A percentile compares a stretch with the other conserved stretches of the same genome.
phyloP scores from a whole-genome alignment of 2,113 vertebrate genomes.

The Protomyctophum bolini region DNA sequence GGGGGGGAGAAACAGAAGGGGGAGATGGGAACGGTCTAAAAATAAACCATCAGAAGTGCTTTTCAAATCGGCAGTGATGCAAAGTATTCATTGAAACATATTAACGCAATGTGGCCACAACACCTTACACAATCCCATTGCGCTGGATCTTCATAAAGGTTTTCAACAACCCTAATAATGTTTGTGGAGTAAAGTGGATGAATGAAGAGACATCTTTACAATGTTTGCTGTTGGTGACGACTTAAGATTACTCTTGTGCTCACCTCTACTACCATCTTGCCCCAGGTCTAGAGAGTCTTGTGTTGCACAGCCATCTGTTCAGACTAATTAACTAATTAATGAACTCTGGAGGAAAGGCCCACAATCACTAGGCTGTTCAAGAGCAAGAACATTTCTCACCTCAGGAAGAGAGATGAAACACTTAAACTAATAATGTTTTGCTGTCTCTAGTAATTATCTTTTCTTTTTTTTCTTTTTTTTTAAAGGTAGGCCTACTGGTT shows the following conservation, averaged over 20 bases:
- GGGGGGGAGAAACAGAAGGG: conserved; percentile 57
- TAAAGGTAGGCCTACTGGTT: too few species aligned
- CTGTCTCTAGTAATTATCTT: conserved; percentile 5
- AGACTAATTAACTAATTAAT: conserved; percentile 84
- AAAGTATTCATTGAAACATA: conserved; percentile 71
- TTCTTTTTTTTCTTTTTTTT: conserved; percentile 22
- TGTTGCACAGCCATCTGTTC: conserved; percentile 80
- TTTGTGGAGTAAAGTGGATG: conserved; percentile 49
- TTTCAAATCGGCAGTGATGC: conserved; percentile 75
- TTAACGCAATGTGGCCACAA: conserved; percentile 51
- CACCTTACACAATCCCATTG: conserved; percentile 6
- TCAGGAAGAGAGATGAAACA: conserved; percentile 71
- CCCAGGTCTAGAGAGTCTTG: conserved; percentile 66
- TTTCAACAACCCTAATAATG: conserved; percentile 16
- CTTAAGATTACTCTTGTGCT: conserved; percentile 45
- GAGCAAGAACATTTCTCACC: conserved; percentile 69
- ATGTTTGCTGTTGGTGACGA: conserved; percentile 54
- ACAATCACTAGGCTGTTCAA: conserved; percentile 51
- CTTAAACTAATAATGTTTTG: conserved; percentile 55
- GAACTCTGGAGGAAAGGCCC: conserved; percentile 76
- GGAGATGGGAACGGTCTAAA: conserved; percentile 74
- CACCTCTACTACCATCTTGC: conserved; percentile 69
- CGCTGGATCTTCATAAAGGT: conserved; percentile 2
- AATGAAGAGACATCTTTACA: conserved; percentile 57
- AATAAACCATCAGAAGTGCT: conserved; percentile 75